phyloP scores from a whole-genome alignment of 2,797 vertebrate species.

The Mormyrus proboscirostris region DNA sequence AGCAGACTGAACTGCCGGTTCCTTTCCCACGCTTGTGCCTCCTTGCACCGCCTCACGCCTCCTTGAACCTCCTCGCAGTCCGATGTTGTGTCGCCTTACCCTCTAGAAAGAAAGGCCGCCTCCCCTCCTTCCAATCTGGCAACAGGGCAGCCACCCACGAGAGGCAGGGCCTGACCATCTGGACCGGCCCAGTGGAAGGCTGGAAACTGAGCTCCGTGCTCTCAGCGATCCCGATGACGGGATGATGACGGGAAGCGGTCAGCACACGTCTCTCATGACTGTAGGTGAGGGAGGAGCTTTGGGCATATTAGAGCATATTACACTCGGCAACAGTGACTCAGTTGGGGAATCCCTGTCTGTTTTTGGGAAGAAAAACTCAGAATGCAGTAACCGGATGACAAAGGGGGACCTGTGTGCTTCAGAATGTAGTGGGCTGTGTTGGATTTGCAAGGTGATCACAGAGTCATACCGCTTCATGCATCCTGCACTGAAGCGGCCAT shows the following conservation, averaged over 20 bases:
- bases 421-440: not conserved
- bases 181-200: not conserved
- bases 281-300: not conserved
- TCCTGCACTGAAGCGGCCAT: not conserved
- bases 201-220: not conserved
- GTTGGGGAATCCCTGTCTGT: not conserved
- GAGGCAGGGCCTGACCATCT: slow-evolving; percentile 10
- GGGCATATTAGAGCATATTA: not conserved
- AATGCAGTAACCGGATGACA: too few species aligned
- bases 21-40: not conserved
- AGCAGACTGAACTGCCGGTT: not conserved
- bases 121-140: slow-evolving; percentile 22
- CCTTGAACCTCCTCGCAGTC: not conserved
- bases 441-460: not conserved
- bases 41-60: not conserved
- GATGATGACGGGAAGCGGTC: not conserved
- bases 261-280: not conserved
- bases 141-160: slow-evolving; percentile 10
- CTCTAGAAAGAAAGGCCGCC: not conserved
- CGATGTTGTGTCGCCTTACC: not conserved
- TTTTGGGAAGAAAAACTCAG: not conserved
- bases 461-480: not conserved
- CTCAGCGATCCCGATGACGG: not conserved
- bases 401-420: not conserved
- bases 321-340: not conserved